These are phyloP conservation scores for Hydrolagus affinis DNA, from an alignment of 2,113 vertebrate species.

Conservation along the genomic window DNA sequence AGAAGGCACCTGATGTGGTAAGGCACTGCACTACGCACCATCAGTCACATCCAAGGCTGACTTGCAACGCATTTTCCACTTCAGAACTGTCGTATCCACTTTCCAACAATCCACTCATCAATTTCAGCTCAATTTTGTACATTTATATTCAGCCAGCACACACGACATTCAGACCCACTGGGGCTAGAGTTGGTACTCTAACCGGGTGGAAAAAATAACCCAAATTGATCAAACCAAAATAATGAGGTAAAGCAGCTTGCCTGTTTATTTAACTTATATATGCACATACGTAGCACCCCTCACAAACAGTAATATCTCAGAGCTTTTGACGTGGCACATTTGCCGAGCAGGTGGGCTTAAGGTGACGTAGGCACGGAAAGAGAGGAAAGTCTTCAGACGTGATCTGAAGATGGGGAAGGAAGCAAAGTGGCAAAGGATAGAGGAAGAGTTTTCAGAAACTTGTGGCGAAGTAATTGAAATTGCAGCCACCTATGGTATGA, in stretches of 20 bases:
- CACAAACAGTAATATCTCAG: background rate
- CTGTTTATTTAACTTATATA: too few species aligned
- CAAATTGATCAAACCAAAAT: background rate
- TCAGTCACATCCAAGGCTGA: background rate
- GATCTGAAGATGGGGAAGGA: too few species aligned
- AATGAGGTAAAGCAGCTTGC: background rate
- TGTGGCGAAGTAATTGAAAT: too few species aligned
- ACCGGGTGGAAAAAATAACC: background rate
- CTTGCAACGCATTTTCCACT: background rate
- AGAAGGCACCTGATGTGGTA: slow-evolving; percentile 83
- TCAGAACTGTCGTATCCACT: background rate
- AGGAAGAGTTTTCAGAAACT: too few species aligned
- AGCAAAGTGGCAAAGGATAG: too few species aligned
- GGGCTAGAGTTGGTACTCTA: background rate
- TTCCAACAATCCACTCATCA: background rate
- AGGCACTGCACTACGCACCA: slow-evolving; percentile 41
- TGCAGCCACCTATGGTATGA: too few species aligned
- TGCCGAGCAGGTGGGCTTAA: too few species aligned
- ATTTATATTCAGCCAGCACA: background rate
- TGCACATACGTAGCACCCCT: too few species aligned
- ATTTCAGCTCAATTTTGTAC: background rate
- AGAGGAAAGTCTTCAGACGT: too few species aligned
- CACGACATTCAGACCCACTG: background rate
- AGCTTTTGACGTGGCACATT: too few species aligned
- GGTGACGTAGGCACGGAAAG: too few species aligned